Conservation (phyloP, 2,797 vertebrate species). For the Mycteria americana region DNA sequence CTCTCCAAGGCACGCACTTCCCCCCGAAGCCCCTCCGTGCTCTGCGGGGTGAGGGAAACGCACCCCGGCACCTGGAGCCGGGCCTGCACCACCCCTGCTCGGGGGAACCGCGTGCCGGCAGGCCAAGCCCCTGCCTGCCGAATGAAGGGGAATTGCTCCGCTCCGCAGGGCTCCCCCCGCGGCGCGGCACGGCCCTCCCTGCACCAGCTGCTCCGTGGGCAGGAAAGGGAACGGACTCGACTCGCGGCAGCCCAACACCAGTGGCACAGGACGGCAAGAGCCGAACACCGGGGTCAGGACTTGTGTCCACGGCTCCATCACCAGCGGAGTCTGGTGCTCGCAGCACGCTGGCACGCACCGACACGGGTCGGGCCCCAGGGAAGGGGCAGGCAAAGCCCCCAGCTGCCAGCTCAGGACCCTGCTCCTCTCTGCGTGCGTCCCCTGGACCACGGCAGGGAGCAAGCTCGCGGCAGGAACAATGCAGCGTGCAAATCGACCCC, state of each 20-base stretch:
- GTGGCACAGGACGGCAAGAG: neutral
- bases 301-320: neutral
- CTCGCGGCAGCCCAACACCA: neutral
- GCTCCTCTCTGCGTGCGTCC: neutral
- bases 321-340: neutral
- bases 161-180: neutral
- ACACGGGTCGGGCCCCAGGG: neutral
- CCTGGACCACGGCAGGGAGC: neutral
- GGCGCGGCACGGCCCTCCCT: accelerated
- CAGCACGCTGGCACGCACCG: accelerated
- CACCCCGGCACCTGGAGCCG: accelerated
- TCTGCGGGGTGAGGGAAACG: accelerated
- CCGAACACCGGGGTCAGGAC: accelerated
- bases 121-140: accelerated
- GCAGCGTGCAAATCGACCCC: neutral
- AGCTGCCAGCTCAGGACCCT: neutral
- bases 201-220: neutral
- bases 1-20: accelerated
- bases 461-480: accelerated
- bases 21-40: accelerated
- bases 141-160: neutral
- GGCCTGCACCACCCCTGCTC: neutral
- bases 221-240: neutral
- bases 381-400: neutral
- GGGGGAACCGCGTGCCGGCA: accelerated